Conservation (phyloP, 2,797 vertebrate species). For the Falco biarmicus region DNA sequence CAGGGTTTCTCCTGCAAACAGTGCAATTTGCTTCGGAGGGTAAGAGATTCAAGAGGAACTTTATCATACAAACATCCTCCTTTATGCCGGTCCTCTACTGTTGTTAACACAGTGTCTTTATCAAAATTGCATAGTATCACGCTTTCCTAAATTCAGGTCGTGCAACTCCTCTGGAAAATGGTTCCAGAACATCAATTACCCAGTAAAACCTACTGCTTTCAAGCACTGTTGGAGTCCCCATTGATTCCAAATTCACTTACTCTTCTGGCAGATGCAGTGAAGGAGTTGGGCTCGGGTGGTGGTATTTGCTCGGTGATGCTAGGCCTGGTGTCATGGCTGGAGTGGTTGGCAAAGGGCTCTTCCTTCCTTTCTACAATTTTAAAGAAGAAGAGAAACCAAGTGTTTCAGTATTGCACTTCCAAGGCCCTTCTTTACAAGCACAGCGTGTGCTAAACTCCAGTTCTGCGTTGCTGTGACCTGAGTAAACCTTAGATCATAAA, state of each 20-base stretch:
- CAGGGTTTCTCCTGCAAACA: background rate
- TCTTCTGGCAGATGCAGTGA: constrained; percentile 74
- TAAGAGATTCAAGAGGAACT: background rate
- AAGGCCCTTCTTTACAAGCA: background rate
- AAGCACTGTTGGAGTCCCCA: background rate
- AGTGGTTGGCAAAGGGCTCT: constrained; percentile 71
- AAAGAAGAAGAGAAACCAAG: constrained; percentile 52
- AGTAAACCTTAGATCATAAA: background rate
- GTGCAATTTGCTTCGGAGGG: background rate
- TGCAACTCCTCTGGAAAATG: background rate
- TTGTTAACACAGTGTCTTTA: background rate
- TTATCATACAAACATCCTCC: background rate
- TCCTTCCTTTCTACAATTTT: constrained; percentile 72
- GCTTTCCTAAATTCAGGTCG: background rate
- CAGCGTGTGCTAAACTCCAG: background rate
- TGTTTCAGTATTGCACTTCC: constrained; percentile 14
- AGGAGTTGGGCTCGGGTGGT: constrained; percentile 64
- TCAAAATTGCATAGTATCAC: background rate
- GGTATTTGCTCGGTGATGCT: constrained; percentile 64
- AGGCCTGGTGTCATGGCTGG: constrained; percentile 68
- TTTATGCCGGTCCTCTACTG: background rate
- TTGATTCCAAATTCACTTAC: constrained; percentile 67
- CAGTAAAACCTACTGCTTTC: background rate
- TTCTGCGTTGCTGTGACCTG: background rate
- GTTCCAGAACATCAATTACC: background rate